Evolutionary conservation across 2,113 vertebrate genomes (phyloP).

Genomic region (Emydocephalus ijimae): DNA sequence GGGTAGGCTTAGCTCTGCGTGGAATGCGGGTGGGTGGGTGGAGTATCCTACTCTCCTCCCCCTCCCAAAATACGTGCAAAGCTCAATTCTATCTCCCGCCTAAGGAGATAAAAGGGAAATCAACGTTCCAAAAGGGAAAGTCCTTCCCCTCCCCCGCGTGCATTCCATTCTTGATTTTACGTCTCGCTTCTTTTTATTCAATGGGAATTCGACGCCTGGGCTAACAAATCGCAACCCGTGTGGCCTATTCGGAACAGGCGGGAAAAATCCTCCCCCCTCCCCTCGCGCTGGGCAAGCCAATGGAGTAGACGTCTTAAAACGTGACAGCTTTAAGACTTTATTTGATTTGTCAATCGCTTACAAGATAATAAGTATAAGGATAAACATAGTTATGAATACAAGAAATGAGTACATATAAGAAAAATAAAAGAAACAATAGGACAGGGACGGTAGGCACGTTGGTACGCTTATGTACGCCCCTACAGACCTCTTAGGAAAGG

Average conservation of each 20-base stretch:
- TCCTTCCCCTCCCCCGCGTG: background rate
- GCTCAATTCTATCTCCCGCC: background rate
- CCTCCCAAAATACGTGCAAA: background rate
- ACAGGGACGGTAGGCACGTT: no score
- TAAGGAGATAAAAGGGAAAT: background rate
- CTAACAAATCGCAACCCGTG: background rate
- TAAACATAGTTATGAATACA: no score
- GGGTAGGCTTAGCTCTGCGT: background rate
- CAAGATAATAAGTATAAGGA: no score
- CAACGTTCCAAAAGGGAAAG: background rate
- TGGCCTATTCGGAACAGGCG: background rate
- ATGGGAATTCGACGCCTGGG: background rate
- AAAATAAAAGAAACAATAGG: no score
- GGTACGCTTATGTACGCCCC: no score
- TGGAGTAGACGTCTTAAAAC: no score
- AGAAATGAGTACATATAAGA: no score
- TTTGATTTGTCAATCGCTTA: no score
- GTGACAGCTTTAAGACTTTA: no score
- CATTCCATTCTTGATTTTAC: background rate
- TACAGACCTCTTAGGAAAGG: no score
- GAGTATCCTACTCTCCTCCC: background rate
- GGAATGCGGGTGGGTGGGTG: background rate
- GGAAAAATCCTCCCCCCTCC: fast-evolving
- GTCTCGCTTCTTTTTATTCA: background rate
- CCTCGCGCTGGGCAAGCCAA: background rate